Evolutionary conservation across 2,888 invertebrate genomes (phyloP).

Genomic region (Harpalus rufipes): DNA sequence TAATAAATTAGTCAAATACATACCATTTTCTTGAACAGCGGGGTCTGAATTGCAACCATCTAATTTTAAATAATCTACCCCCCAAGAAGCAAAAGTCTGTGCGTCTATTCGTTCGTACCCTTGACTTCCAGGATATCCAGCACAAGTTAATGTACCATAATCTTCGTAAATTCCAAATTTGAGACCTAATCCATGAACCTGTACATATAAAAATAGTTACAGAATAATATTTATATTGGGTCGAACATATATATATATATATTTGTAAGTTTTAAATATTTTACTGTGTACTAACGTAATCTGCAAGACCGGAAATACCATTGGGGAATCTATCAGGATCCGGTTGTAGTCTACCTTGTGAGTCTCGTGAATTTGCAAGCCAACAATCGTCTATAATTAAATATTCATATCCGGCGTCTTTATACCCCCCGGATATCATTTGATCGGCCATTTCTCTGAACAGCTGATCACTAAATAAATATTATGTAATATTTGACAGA

Average conservation of each 20-base stretch:
- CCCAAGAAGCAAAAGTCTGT: slow-evolving; percentile 88
- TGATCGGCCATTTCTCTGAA: slow-evolving; percentile 80
- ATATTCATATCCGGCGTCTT: slow-evolving; percentile 81
- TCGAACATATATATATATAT: too few species aligned
- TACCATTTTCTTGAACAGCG: not conserved
- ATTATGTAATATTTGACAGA: not conserved
- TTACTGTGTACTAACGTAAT: slow-evolving; percentile 80
- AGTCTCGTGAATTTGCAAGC: slow-evolving; percentile 78
- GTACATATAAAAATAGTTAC: slow-evolving; percentile 42
- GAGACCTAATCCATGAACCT: slow-evolving; percentile 86
- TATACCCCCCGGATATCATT: slow-evolving; percentile 81
- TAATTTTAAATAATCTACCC: slow-evolving; percentile 89
- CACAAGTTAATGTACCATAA: slow-evolving; percentile 88
- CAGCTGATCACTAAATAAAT: slow-evolving; percentile 78
- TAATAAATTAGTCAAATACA: slow-evolving; percentile 82
- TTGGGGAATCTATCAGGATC: slow-evolving; percentile 81
- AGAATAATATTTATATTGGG: too few species aligned
- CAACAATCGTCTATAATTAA: slow-evolving; percentile 83
- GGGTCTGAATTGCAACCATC: slow-evolving; percentile 87
- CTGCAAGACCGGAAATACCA: slow-evolving; percentile 81
- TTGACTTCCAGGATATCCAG: slow-evolving; percentile 87
- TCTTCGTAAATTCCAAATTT: slow-evolving; percentile 92
- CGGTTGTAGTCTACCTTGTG: slow-evolving; percentile 77
- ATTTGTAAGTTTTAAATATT: too few species aligned
- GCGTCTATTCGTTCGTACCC: slow-evolving; percentile 84